Evolutionary conservation across 2,113 vertebrate genomes (phyloP).

Genomic region (Calyptomena viridis): DNA sequence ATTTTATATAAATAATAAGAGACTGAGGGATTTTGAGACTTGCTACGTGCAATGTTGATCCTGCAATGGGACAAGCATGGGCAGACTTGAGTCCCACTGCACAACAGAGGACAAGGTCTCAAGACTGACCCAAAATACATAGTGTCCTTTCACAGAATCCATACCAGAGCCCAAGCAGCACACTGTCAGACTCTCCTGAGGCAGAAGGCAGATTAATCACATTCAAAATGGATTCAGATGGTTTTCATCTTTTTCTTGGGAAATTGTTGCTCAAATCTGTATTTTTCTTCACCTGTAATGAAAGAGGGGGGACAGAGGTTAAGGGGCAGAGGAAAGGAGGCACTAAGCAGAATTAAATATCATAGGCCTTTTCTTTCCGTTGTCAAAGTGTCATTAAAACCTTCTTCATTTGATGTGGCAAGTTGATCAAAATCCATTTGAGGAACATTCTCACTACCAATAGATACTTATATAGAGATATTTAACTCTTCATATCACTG

Average conservation of each 20-base stretch:
- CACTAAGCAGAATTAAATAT: not conserved
- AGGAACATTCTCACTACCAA: not conserved
- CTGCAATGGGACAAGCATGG: not conserved
- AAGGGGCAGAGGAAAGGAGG: not conserved
- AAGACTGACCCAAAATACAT: not conserved
- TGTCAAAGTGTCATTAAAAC: not conserved
- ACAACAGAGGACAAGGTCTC: not conserved
- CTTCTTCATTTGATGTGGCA: not conserved
- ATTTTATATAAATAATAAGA: slow-evolving; percentile 75
- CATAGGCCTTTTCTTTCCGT: not conserved
- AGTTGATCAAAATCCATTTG: not conserved
- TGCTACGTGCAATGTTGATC: slow-evolving; percentile 26
- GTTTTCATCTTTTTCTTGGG: slow-evolving; percentile 16
- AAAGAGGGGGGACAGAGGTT: slow-evolving; percentile 23
- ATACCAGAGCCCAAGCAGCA: slow-evolving; percentile 20
- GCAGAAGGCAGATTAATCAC: slow-evolving; percentile 61
- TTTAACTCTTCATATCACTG: not conserved
- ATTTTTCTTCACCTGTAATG: slow-evolving; percentile 63
- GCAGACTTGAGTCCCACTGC: not conserved
- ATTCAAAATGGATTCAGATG: slow-evolving; percentile 51
- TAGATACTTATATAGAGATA: not conserved
- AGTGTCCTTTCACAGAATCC: slow-evolving; percentile 34
- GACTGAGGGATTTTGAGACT: slow-evolving; percentile 48
- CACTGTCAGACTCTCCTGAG: slow-evolving; percentile 36
- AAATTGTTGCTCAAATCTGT: slow-evolving; percentile 45